Evolutionary conservation across 2,888 invertebrate genomes (phyloP), one percentile per base, ranked within the genome.

Genomic region (Disparrhopalites patrizii): DNA sequence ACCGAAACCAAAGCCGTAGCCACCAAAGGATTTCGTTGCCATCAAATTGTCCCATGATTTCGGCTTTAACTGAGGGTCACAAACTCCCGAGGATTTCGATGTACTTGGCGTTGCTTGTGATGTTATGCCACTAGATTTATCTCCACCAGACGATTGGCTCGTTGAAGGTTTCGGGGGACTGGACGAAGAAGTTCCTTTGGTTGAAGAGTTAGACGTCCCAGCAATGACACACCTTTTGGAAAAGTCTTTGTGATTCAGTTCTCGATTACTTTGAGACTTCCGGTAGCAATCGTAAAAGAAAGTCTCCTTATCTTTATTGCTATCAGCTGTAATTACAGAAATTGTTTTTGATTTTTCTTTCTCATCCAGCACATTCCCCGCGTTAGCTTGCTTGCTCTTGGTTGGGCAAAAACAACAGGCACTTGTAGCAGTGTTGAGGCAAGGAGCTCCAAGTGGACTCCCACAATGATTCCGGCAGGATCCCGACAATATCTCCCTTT

Each of bases 41-140:
- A 74, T 70, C 62, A 93, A 81, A 79, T 92, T 92, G 77, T 92
- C 92, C 91, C 92, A 92, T 0, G 91, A 92, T 78, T 92, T 92
- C 0, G 92, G 92, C 77, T 92, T 93, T 54, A 54, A 62, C 62
- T 31, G 65, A 30, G 25, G 10, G 28, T 33, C 38, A 52, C 27
- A 47, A 7, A 20, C 47, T 20, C 15, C n/a, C 3, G 55, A 31
- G 13, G 55, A 31, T 33, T 55, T 28, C 20, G 8, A 15, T 10
- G 43, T 18, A 43, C 43, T 43, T 43, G 43, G 20, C 15, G n/a
- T 55, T 55, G 27, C 10, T 55, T 18, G 28, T 25, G 28, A 23
- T 8, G 10, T 40, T 38, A 8, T 10, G 57, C 38, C 8, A 28
- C 10, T n/a, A 10, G 43, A 20, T n/a, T 43, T 43, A 18, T 43